phyloP scores from a whole-genome alignment of 2,888 invertebrate genomes.

The Drosophila fulvimacula region DNA sequence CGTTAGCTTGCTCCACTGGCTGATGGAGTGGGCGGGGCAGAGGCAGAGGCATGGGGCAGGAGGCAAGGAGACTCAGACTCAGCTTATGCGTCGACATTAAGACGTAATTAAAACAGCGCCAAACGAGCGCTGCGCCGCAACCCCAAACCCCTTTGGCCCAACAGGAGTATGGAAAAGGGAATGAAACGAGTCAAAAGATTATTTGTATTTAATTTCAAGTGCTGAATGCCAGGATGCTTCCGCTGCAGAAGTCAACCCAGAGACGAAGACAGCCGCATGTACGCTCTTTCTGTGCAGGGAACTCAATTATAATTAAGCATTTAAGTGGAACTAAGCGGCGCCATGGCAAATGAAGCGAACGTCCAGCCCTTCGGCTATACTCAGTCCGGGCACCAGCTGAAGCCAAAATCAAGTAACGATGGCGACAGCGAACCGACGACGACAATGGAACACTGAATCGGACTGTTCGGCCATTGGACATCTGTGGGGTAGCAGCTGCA shows the following conservation, averaged over 20 bases:
- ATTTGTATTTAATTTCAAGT: conserved; percentile 79
- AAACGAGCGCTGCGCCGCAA: conserved; percentile 44
- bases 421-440: conserved; percentile 42
- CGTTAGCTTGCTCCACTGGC: conserved; percentile 13
- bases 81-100: conserved; percentile 72
- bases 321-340: conserved; percentile 77
- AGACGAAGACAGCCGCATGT: conserved; percentile 42
- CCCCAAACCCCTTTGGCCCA: conserved; percentile 38
- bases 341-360: conserved; percentile 73
- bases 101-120: conserved; percentile 80
- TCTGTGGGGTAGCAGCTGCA: conserved; percentile 57
- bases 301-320: conserved; percentile 82
- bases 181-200: conserved; percentile 73
- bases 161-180: conserved; percentile 3
- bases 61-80: neutral
- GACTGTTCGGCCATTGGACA: conserved; percentile 21
- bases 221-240: conserved; percentile 48
- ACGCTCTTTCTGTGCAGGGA: conserved; percentile 51
- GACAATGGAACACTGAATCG: conserved; percentile 15
- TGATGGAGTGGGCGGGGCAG: neutral
- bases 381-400: conserved; percentile 15
- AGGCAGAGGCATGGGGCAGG: neutral
- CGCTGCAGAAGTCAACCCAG: conserved; percentile 25
- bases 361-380: conserved; percentile 37
- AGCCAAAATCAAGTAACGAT: conserved; percentile 28